These are phyloP conservation scores for Ferrisia virgata DNA, from an alignment of 2,888 invertebrate species.

Conservation along the genomic window DNA sequence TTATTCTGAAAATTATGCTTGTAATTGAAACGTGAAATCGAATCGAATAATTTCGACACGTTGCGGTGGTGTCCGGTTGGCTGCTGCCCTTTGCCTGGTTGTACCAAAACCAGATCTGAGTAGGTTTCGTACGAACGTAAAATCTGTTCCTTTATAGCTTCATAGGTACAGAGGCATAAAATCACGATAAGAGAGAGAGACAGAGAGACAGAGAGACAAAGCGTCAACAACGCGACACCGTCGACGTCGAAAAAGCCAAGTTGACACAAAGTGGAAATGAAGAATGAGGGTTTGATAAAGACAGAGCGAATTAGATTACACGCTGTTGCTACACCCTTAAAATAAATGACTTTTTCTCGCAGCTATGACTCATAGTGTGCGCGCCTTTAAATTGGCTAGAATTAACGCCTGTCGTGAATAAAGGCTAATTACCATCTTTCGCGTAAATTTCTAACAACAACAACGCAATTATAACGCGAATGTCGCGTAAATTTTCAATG, in stretches of 20 bases:
- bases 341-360: constrained; percentile 22
- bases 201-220: no score
- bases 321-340: constrained; percentile 12
- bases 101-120: no score
- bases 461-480: neutral
- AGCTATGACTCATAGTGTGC: constrained; percentile 7
- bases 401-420: constrained; percentile 27
- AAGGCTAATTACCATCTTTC: constrained; percentile 19
- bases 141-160: no score
- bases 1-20: no score
- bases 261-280: constrained; percentile 31
- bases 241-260: neutral
- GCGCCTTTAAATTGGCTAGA: constrained; percentile 25
- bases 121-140: no score
- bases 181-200: no score
- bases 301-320: constrained; percentile 29
- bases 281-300: constrained; percentile 31
- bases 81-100: no score
- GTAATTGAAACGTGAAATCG: neutral
- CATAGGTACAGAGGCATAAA: no score
- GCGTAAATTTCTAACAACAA: constrained; percentile 9
- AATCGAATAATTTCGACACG: neutral
- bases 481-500: neutral
- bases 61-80: neutral
- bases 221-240: no score